Base-by-base conservation (phyloP, 1,140 invertebrate genomes). In the Scaptomyza graminum region DNA sequence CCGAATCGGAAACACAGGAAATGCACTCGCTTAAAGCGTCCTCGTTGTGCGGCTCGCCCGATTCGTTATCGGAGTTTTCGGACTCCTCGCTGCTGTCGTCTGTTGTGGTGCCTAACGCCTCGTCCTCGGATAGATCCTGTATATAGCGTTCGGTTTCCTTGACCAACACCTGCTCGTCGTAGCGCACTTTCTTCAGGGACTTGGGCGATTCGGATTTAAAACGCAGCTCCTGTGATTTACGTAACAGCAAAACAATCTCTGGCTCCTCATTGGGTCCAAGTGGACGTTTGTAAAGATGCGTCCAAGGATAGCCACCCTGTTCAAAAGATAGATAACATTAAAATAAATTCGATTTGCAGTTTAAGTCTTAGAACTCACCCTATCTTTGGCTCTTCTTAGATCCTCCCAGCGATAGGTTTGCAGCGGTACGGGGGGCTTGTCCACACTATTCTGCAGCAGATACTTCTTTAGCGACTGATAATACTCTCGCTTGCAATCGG, bases 371-470 rank as follows among this genome's bases (percentile, higher is more conserved):
- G 28, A 12, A 54, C 90, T 90, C 62, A 92, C 91, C 76, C 91
- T 79, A 68, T 91, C 90, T 64, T 92, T 91, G 67, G 93, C 92
- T 83, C 94, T 92, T 74, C 93, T 91, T 9, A 95, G 90, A 92
- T 95, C 95, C 91, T 95, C 95, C 95, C 95, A 95, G 93, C 94
- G 93, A 91, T 95, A 95, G 28, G 95, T 95, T 88, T 94, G 94
- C 79, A 94, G 92, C 25, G 94, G 94, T 76, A 94, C 92, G 68
- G 93, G 93, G 73, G 94, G 94, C 85, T 89, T 92, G 91, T 93
- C 93, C 92, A 70, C 59, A 39, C 74, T 74, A 50, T 41, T 83
- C 43, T 91, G 73, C 51, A 90, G 61, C 28, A 91, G 64, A 71
- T 91, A 91, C 62, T 91, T 90, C 68, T 90, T 88, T 12, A 91